phyloP scores from a whole-genome alignment of 2,113 vertebrate genomes.

The Epinephelus lanceolatus region DNA sequence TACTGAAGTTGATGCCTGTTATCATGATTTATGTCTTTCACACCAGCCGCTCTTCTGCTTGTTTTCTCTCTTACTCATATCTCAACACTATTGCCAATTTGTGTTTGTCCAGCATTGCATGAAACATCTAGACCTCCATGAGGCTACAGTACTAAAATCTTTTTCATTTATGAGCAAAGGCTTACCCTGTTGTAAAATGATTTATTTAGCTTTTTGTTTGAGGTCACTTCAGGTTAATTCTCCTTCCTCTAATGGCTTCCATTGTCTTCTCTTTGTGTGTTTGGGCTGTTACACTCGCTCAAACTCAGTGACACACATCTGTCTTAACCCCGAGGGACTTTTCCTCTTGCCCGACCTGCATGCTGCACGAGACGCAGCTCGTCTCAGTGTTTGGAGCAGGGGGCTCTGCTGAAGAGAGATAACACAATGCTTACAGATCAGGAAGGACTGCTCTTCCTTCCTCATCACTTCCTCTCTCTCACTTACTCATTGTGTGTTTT shows the following conservation, averaged over 20 bases:
- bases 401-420: slow-evolving; percentile 55
- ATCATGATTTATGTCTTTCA: neutral
- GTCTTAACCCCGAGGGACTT: slow-evolving; percentile 43
- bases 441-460: slow-evolving; percentile 62
- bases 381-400: slow-evolving; percentile 20
- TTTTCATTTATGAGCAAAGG: neutral
- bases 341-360: slow-evolving; percentile 27
- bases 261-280: neutral
- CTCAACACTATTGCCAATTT: neutral
- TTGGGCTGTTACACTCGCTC: slow-evolving; percentile 1
- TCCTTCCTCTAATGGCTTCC: neutral
- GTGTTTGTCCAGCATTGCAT: neutral
- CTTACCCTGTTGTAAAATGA: fast-evolving
- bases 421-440: slow-evolving; percentile 64
- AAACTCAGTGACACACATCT: slow-evolving; percentile 30
- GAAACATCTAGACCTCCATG: neutral
- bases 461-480: slow-evolving; percentile 49
- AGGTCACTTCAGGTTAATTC: slow-evolving; percentile 12
- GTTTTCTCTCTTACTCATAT: neutral
- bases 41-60: neutral
- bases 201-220: neutral
- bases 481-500: slow-evolving; percentile 35
- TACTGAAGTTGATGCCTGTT: slow-evolving; percentile 1
- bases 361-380: neutral
- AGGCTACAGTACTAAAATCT: neutral